A percentile compares a stretch with the other conserved stretches of the same genome.
These are phyloP conservation scores for Sipha maydis DNA, from an alignment of 2,888 invertebrate species.

Conservation along the genomic window DNA sequence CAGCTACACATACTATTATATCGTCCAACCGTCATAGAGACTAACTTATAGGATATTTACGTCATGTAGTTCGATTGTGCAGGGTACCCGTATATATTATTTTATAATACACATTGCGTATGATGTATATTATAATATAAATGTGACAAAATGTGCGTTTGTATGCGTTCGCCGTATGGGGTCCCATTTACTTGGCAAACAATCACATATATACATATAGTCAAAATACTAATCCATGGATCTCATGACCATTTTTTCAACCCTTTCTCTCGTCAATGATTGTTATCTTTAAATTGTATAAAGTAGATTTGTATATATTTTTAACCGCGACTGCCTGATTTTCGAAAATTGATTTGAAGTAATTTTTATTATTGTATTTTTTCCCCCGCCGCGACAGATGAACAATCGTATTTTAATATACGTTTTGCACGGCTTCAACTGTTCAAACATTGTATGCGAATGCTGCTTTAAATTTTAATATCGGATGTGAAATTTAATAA, in stretches of 20 bases:
- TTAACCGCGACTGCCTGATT: neutral
- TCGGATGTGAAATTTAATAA: neutral
- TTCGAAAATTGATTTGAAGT: slow-evolving; percentile 1
- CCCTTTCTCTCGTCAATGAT: neutral
- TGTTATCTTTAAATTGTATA: neutral
- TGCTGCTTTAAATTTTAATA: neutral
- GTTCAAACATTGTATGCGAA: neutral
- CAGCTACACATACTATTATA: neutral
- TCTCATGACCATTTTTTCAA: slow-evolving; percentile 22
- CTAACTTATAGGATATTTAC: neutral
- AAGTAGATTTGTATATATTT: neutral
- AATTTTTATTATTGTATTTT: neutral
- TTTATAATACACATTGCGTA: neutral
- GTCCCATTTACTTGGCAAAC: slow-evolving; percentile 7
- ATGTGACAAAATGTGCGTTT: neutral
- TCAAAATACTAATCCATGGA: neutral
- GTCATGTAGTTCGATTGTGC: slow-evolving; percentile 8
- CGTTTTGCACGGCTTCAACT: neutral
- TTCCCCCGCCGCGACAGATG: too few species aligned
- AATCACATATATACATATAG: neutral
- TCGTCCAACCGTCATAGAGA: neutral
- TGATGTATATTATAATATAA: neutral
- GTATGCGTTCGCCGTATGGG: neutral
- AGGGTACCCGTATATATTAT: slow-evolving; percentile 26
- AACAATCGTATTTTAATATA: neutral